Percentiles rank a stretch among this genome's conserved stretches.
Conservation (phyloP, 2,113 vertebrate species). For the Dasyurus viverrinus region DNA sequence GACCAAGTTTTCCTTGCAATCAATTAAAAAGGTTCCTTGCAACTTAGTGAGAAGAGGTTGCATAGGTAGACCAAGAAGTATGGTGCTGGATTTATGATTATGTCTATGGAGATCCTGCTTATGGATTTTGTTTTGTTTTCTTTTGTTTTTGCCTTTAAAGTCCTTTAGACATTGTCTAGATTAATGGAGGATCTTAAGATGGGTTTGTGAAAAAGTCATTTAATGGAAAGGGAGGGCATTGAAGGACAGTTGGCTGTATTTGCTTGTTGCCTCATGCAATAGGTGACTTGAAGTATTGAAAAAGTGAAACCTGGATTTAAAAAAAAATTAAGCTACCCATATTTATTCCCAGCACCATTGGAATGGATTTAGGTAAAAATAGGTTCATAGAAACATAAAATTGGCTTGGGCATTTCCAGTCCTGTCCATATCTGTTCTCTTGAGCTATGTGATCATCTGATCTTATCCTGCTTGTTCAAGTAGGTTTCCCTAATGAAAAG, state of each 20-base stretch:
- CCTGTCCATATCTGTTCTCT: background rate
- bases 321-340: background rate
- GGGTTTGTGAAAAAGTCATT: background rate
- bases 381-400: background rate
- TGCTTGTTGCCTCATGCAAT: background rate
- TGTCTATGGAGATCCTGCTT: background rate
- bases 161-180: background rate
- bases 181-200: background rate
- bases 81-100: background rate
- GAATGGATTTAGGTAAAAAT: background rate
- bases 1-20: background rate
- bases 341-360: too few relatives aligned
- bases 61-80: background rate
- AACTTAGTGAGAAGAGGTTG: background rate
- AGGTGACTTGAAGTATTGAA: background rate
- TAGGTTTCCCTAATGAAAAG: background rate
- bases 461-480: background rate
- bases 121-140: background rate
- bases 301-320: background rate
- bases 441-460: background rate
- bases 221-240: background rate
- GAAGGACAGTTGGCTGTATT: background rate
- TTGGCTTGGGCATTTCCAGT: background rate
- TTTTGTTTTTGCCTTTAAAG: background rate
- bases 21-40: background rate